Base-by-base conservation (phyloP, 2,797 vertebrate species). In the Agapornis canus region DNA sequence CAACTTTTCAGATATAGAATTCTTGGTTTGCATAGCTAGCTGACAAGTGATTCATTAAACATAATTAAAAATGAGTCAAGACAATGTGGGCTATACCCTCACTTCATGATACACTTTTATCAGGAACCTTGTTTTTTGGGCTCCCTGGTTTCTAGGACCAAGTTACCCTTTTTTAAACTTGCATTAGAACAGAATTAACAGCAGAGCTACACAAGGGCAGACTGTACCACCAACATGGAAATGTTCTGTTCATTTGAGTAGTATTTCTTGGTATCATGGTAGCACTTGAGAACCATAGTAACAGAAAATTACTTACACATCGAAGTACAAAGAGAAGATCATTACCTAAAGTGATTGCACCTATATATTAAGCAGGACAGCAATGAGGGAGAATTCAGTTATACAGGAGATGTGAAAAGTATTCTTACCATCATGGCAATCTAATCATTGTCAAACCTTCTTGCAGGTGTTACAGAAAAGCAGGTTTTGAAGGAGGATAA, bases 1-100 rank as follows among this genome's bases (percentile, higher is more conserved):
- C 45, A 78, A 5, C 21, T 93, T 86, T 89, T 70, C 42, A 65
- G 29, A 54, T 87, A 13, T 0, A 45, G 68, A 56, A 59, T 82
- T 82, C 14, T 56, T 90, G 40, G 6, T 93, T 87, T 1, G 0
- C 60, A 42, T 35, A 82, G 20, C 32, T 82, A 70, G 23, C 45
- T 88, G 91, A 65, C 82, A 91, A 78, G 15, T 31, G 2, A 83
- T 91, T 94, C 85, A 81, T 92, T 89, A 68, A 91, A 68, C 42
- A 19, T 77, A 91, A 86, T 78, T 91, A 80, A 69, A 85, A 87
- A 47, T 91, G 39, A 95, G 57, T 95, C 82, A 94, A 94, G 94
- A 81, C 52, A 81, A 47, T 37, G 76, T 81, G 54, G 37, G 60
- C 52, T 88, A 15, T 92, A 65, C 61, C 61, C 57, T 43, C 35